Base-by-base conservation (phyloP, 2,888 invertebrate genomes). In the Andrena bicolor region DNA sequence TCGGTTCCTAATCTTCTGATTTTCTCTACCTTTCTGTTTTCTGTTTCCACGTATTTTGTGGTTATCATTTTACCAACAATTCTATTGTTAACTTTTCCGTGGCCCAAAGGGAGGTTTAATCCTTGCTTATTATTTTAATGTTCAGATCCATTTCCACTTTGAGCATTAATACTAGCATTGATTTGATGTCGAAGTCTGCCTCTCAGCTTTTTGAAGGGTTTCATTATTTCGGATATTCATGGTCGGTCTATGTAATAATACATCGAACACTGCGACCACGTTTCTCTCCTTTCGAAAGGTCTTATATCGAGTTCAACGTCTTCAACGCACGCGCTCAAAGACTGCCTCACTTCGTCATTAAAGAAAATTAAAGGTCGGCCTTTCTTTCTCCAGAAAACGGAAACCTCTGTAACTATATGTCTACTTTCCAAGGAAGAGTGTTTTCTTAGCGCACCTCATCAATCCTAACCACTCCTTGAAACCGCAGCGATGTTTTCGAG, bases 331-430 rank as follows among this genome's bases (percentile, higher is more conserved):
- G 20, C 23, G 23, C 63, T 71, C 76, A 83, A 82, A 84, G 83
- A 64, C 75, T 81, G 79, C 84, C 85, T 90, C 87, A 83, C 89
- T 86, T 85, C 86, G 86, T 83, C 86, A 78, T 88, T 87, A 86
- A 88, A 87, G 86, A 86, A 86, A 91, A 91, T 90, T 91, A 90
- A 86, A 83, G 78, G 79, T 80, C 80, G 28, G 53, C 76, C 78
- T 86, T 87, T 68, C 82, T 85, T 86, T 87, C 53, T 80, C 78
- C 74, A 80, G 72, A 66, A 73, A 72, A 76, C 49, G 72, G 63
- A 56, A 71, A 61, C 51, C 51, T 65, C 58, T 53, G 63, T 70
- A 53, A 69, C 72, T 81, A 74, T 82, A 80, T 65, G 79, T 85
- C 71, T 74, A 75, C 77, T 81, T 78, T 76, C 30, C 66, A 41